phyloP scores from a whole-genome alignment of 2,113 vertebrate species.

The Archocentrus centrarchus region DNA sequence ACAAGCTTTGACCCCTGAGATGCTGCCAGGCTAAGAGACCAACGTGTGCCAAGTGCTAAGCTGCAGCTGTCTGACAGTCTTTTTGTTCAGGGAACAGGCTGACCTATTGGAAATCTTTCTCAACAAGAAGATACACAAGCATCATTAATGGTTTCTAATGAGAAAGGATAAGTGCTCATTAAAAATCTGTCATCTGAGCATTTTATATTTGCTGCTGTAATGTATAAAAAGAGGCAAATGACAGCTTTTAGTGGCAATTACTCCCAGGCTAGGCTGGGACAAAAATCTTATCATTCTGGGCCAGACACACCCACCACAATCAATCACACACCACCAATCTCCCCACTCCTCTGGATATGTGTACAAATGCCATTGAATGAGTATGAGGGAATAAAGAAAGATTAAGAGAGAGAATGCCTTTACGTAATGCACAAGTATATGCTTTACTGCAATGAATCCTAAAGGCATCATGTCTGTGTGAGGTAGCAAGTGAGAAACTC shows the following conservation, averaged over 20 bases:
- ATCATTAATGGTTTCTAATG: background rate
- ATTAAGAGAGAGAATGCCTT: background rate
- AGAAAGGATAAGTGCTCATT: background rate
- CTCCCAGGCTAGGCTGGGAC: background rate
- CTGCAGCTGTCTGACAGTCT: conserved; percentile 37
- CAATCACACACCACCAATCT: too few species aligned
- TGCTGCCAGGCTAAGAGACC: conserved; percentile 40
- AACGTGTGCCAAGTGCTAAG: conserved; percentile 40
- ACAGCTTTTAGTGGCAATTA: background rate
- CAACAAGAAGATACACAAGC: background rate
- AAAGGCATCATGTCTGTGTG: conserved; percentile 3
- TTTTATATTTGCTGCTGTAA: background rate
- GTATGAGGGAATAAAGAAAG: background rate
- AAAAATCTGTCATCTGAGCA: background rate
- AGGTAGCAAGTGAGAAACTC: background rate
- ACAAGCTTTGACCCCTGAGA: conserved; percentile 56
- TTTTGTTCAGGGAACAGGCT: conserved; percentile 18
- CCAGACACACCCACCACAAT: background rate
- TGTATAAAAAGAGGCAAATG: background rate
- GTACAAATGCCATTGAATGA: conserved; percentile 1
- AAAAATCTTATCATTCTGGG: background rate
- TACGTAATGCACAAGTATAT: background rate
- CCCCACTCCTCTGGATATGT: background rate
- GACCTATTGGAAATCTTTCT: conserved; percentile 6
- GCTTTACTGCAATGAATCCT: background rate